Conservation (phyloP, 2,888 invertebrate species). For the Pteria penguin region DNA sequence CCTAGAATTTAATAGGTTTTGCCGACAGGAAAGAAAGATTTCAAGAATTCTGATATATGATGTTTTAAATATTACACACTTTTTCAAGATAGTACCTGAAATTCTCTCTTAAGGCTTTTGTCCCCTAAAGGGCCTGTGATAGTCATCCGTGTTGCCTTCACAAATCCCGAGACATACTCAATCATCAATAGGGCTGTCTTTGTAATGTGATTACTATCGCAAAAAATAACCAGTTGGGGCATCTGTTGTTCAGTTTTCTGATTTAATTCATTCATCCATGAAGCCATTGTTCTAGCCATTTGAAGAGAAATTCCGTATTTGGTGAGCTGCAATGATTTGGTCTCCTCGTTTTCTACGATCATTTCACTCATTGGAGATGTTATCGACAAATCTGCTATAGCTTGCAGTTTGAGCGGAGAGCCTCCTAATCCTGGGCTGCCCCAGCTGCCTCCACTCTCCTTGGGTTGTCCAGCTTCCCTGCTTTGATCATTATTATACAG, state of each 20-base stretch:
- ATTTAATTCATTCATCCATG: neutral
- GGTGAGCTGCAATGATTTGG: neutral
- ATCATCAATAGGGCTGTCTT: conserved; percentile 52
- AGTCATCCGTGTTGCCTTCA: conserved; percentile 43
- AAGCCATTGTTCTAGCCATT: conserved; percentile 34
- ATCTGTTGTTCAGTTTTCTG: neutral
- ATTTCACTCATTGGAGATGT: conserved; percentile 31
- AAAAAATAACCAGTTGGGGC: conserved; percentile 53
- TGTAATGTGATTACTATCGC: conserved; percentile 57
- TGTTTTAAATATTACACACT: too few species aligned
- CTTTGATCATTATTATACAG: too few species aligned
- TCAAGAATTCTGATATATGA: too few species aligned
- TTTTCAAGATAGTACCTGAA: conserved; percentile 19
- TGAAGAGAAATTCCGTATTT: conserved; percentile 10
- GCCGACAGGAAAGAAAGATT: too few species aligned
- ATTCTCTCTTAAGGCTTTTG: neutral
- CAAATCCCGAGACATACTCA: conserved; percentile 39
- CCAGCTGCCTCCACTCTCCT: neutral
- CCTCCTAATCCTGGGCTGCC: conserved; percentile 40
- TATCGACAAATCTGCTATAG: conserved; percentile 60
- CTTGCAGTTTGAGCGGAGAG: conserved; percentile 62
- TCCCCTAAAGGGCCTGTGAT: neutral
- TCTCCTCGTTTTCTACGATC: neutral
- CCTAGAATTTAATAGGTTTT: too few species aligned
- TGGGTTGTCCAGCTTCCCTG: neutral